Evolutionary conservation across 2,797 vertebrate species (phyloP).

Genomic region (Lutjanus campechanus): DNA sequence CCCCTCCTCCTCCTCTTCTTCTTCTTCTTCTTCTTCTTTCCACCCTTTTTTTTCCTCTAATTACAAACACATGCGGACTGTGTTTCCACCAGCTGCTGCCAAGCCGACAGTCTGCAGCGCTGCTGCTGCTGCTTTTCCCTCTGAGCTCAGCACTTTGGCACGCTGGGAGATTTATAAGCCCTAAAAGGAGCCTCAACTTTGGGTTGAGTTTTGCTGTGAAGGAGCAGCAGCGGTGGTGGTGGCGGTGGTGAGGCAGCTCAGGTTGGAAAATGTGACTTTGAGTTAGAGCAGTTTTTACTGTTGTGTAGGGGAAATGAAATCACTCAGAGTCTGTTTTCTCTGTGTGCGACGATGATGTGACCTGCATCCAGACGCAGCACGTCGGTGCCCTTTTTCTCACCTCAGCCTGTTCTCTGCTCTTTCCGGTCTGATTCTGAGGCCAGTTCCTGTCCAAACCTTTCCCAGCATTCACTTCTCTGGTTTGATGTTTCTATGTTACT

Average conservation of each 20-base stretch:
- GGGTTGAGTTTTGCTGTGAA: slow-evolving; percentile 11
- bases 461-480: background rate
- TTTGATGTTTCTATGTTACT: background rate
- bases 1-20: slow-evolving; percentile 23
- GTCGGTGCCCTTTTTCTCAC: slow-evolving; percentile 41
- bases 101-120: slow-evolving; percentile 70
- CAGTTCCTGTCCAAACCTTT: background rate
- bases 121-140: slow-evolving; percentile 64
- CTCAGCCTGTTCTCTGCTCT: slow-evolving; percentile 16
- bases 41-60: slow-evolving; percentile 88
- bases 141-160: slow-evolving; percentile 79
- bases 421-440: background rate
- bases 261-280: slow-evolving; percentile 45
- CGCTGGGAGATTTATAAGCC: slow-evolving; percentile 36
- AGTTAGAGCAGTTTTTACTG: background rate
- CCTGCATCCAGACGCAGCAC: background rate
- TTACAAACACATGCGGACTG: slow-evolving; percentile 82
- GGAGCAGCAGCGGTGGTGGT: background rate
- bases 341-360: background rate
- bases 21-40: slow-evolving; percentile 72
- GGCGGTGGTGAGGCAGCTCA: slow-evolving; percentile 10
- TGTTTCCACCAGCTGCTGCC: slow-evolving; percentile 84
- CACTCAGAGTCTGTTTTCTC: background rate
- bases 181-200: slow-evolving; percentile 47
- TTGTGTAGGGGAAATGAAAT: background rate